Base-by-base conservation (phyloP, 2,888 invertebrate genomes). In the Polyommatus iphigenia region DNA sequence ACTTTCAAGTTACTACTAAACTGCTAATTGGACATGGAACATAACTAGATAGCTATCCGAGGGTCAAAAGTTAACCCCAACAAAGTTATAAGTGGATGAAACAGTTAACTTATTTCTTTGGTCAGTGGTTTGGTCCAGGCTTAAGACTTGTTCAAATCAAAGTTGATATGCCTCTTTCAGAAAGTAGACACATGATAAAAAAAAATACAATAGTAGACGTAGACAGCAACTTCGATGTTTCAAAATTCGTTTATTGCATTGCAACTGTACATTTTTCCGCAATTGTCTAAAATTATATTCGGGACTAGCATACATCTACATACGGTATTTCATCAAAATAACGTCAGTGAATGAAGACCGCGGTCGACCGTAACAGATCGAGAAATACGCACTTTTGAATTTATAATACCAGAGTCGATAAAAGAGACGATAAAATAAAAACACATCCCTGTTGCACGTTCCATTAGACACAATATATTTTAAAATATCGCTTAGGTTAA, bases 71-170 rank as follows among this genome's bases (percentile, higher is more conserved):
- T 67, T 59, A 20, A 59, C 59, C 20, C 59, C 29, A 24, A 67
- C 62, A 24, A 29, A 67, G 62, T 67, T 24, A 67, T 67, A 67
- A 67, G 62, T 67, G 20, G 62, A 67, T 24, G 20, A 59, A 59
- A 59, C 15, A 67, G 3, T 24, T 67, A 67, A 67, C 62, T 67
- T 24, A 13, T 8, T 29, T 67, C 29, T 67, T 62, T 62, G 62
- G 62, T 62, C 24, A 67, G 10, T 29, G 24, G 13, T 67, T 67
- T 24, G 15, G 62, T 29, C 24, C 3, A 29, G 24, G 15, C 62
- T 67, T 67, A 13, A 15, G 29, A 29, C 62, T 67, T 67, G 29
- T 67, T 67, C 62, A 13, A 67, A 29, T 67, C 62, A 67, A 67
- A 67, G 24, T 24, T 13, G 0, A 62, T 29, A 24, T 20, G 59